Base-by-base conservation (phyloP, 2,888 invertebrate genomes). In the Oligia latruncula region DNA sequence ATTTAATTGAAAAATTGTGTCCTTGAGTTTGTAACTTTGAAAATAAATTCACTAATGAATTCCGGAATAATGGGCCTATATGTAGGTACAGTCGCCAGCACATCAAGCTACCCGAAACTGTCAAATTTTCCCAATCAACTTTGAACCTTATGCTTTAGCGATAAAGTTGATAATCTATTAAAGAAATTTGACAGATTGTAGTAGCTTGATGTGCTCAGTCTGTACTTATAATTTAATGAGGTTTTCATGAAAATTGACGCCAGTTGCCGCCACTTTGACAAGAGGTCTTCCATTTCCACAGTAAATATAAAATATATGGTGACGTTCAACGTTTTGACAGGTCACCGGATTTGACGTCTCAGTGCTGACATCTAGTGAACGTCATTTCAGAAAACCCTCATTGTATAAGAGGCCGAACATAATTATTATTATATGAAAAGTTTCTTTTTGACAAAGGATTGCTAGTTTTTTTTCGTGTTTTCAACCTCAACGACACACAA, bases 1-100 rank as follows among this genome's bases (percentile, higher is more conserved):
- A 65, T 84, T 60, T 9, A n/a, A 64, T 58, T 80, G 5, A 85
- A 52, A 60, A 15, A 35, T 11, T 46, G 43, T 68, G 68, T 68
- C 60, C 11, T 35, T 60, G 52, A 81, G n/a, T 46, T 81, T 52
- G 17, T 81, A 3, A 23, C 2, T 60, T 49, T 73, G 17, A 74
- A 55, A 62, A 46, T n/a, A 35, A 43, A 35, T 40, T 4, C 23
- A 23, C 15, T n/a, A 29, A 29, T 29, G 29, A 29, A 29, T 29
- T 49, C 13, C 55, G 43, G 29, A 40, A 67, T 43, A 0, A 11
- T 68, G 62, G 55, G 40, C 67, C 46, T 64, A 1, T 55, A 17
- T 3, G 4, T 65, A 58, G 35, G 35, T n/a, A 46, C 11, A 46
- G 46, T 2, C 46, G 43, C 11, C 46, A 46, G 9, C 46, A 11